Evolutionary conservation across 2,797 vertebrate species (phyloP), one percentile per base, ranked within the genome.

Genomic region (Anolis apletophallus): DNA sequence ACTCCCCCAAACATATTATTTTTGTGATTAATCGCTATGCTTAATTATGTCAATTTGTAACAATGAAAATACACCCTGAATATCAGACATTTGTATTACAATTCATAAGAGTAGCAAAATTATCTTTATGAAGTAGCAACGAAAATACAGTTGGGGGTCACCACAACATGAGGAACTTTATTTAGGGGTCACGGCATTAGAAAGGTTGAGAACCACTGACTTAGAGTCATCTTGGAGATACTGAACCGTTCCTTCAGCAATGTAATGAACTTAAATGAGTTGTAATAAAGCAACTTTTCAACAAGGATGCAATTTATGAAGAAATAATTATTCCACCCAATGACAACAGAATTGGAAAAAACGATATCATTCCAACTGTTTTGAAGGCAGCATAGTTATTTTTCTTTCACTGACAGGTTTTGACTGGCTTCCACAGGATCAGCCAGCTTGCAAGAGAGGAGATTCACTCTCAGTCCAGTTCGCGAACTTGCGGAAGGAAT

Each of bases 401-500:
- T 91, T 87, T 88, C 88, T 85, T 90, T 90, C 86, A 69, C 81
- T 80, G 87, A 19, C 81, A 96, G 73, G 52, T 55, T 92, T 83
- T 97, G 96, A 79, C 97, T 97, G 1, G 98, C 98, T 91, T 99
- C 98, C 46, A 87, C 84, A 1, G 98, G 97, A 90, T 99, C 98
- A 26, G 97, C 97, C 79, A 96, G 93, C 1, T 96, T 97, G 89
- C 98, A 99, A 6, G 96, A 97, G 64, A 99, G 95, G 68, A 99
- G 84, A 52, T 88, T 92, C 34, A 95, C 96, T 91, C 95, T 97
- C 84, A 98, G 68, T 73, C 98, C 97, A 1, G 55, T 96, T 95
- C 94, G 97, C 89, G 94, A 92, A 80, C 92, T 97, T 78, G 94
- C 83, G 68, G 97, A 97, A 1, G 94, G 90, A 72, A 95, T 77